phyloP scores from a whole-genome alignment of 2,113 vertebrate species.

The Oceanites oceanicus region DNA sequence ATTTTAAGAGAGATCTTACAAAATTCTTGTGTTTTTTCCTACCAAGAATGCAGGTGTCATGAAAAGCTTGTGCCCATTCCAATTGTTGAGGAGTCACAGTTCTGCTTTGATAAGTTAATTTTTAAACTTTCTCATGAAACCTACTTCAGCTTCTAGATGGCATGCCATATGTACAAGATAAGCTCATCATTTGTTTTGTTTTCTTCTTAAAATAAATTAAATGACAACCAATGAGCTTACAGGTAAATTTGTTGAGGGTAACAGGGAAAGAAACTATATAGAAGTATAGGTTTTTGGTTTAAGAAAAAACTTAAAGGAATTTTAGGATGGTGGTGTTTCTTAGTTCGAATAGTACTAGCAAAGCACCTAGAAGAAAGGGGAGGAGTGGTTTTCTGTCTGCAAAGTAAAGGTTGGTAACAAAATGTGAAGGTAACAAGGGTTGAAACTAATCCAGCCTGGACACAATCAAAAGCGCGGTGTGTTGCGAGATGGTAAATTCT shows the following conservation, averaged over 20 bases:
- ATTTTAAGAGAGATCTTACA: neutral
- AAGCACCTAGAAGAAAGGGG: neutral
- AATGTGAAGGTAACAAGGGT: neutral
- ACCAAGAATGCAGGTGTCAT: neutral
- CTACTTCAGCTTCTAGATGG: neutral
- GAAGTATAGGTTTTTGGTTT: neutral
- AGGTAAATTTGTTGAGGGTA: neutral
- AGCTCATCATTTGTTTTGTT: neutral
- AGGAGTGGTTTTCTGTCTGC: neutral
- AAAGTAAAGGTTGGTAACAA: neutral
- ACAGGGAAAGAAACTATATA: neutral
- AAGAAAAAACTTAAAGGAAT: neutral
- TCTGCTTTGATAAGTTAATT: slow-evolving; percentile 32
- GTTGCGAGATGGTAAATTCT: neutral
- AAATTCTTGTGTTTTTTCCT: neutral
- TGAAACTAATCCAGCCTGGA: neutral
- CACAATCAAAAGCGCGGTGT: neutral
- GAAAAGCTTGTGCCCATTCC: neutral
- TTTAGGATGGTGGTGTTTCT: neutral
- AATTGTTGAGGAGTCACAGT: neutral
- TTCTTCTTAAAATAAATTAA: neutral
- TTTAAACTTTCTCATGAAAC: slow-evolving; percentile 17
- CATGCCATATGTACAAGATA: neutral
- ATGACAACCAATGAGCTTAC: neutral
- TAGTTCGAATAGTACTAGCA: neutral